phyloP scores from a whole-genome alignment of 30 jellyfish, hydroid and myxozoan genomes.

The Hydractinia echinata region DNA sequence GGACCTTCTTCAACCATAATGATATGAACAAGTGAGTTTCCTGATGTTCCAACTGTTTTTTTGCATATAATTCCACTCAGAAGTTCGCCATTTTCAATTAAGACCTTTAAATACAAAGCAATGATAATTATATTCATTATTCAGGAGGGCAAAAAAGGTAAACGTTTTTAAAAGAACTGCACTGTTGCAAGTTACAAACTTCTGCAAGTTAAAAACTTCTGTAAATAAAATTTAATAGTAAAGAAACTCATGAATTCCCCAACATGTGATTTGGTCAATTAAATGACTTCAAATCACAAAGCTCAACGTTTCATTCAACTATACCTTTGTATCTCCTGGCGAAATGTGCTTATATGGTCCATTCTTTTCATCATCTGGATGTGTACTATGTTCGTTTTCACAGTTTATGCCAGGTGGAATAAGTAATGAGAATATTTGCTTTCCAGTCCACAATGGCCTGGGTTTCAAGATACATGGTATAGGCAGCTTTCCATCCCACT shows the following conservation, averaged over 20 bases:
- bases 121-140: neutral
- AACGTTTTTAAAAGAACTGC: too few relatives aligned
- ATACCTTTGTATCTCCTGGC: conserved; percentile 98
- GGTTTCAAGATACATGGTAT: conserved; percentile 94
- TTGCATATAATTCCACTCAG: conserved; percentile 89
- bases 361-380: conserved; percentile 97
- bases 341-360: conserved; percentile 87
- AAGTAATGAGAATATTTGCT: conserved; percentile 87
- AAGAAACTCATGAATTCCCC: too few relatives aligned
- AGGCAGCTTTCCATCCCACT: conserved; percentile 94
- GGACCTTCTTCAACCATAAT: conserved; percentile 91
- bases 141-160: too few relatives aligned
- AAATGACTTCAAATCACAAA: too few relatives aligned
- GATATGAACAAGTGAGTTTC: conserved; percentile 94
- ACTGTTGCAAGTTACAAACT: too few relatives aligned
- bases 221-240: too few relatives aligned
- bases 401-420: conserved; percentile 91
- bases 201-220: too few relatives aligned
- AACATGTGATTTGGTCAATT: too few relatives aligned
- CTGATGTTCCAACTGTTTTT: conserved; percentile 95
- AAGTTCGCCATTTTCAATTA: conserved; percentile 92
- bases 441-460: conserved; percentile 99
- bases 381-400: conserved; percentile 92
- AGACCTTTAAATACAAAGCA: conserved; percentile 44
- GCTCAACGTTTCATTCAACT: neutral